These are phyloP conservation scores for Geococcyx californianus DNA, from an alignment of 2,113 vertebrate species.

Conservation along the genomic window DNA sequence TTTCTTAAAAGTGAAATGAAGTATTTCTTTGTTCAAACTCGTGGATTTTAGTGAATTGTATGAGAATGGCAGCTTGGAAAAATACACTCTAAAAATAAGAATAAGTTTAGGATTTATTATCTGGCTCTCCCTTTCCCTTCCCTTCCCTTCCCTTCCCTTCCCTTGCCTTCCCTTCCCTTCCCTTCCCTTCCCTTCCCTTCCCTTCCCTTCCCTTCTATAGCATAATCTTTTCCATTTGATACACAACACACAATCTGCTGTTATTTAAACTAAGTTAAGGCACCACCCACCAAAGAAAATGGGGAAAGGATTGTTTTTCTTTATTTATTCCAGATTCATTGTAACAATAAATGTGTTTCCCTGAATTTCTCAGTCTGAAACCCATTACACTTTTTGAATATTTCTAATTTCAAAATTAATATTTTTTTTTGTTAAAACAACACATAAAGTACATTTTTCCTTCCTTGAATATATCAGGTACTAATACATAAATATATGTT, in stretches of 20 bases:
- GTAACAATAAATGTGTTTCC: not conserved
- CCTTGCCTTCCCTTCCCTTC: no score
- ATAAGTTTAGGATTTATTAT: not conserved
- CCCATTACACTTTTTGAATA: not conserved
- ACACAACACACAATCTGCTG: not conserved
- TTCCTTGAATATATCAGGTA: not conserved
- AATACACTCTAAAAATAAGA: not conserved
- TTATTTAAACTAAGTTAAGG: not conserved
- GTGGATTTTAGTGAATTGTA: not conserved
- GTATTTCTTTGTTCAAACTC: not conserved
- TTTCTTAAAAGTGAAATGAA: not conserved
- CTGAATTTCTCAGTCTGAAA: not conserved
- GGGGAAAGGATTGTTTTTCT: accelerated
- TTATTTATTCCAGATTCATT: not conserved
- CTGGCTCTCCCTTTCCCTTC: no score
- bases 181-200: no score
- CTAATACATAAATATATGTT: not conserved
- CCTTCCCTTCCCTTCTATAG: no score
- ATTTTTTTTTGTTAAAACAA: not conserved
- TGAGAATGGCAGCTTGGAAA: not conserved
- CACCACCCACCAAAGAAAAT: not conserved
- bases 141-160: no score
- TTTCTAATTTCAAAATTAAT: not conserved
- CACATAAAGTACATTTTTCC: not conserved
- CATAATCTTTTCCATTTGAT: not conserved